Evolutionary conservation across 2,888 invertebrate species (phyloP), one percentile per base, ranked within the genome.

Genomic region (Choristoneura rosaceana): DNA sequence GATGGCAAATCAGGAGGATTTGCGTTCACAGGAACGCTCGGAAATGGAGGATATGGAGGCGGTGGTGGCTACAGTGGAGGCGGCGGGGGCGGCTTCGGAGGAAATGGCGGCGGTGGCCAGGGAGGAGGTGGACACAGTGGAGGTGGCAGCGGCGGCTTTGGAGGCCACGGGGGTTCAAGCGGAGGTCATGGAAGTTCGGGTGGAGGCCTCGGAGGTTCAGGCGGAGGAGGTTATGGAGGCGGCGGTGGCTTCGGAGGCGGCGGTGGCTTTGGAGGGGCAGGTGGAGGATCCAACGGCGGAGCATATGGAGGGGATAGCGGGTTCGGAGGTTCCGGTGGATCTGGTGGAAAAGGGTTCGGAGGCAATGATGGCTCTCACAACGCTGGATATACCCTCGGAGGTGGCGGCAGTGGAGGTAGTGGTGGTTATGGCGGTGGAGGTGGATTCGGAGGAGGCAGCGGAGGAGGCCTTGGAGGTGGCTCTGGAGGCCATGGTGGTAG

Each of bases 1-100:
- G 92, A 93, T 70, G 92, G 92, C 70, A 93, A 90, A 75, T 93
- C 93, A 69, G 92, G 92, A 70, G 93, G 92, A 2, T 92, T 90
- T 71, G 92, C 91, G 3, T 93, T 89, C 73, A 92, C 92, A 38
- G 93, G 93, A 17, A 82, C 83, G 1, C 76, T 90, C n/a, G 88
- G 87, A 0, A 89, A 90, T 75, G 90, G 92, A 15, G 90, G 90
- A 47, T 88, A 88, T 58, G 95, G 95, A 15, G 90, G 91, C 10
- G 91, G 91, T 0, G 89, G 90, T 17, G 86, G 85, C 14, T 83
- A 87, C 45, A 80, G 82, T 14, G 83, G 83, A 0, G 83, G 82
- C 3, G 80, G 82, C 9, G 73, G 77, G 9, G 79, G 75, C 0
- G 78, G 81, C 69, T 69, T 79, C 69, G 76, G 75, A 76, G 75